Base-by-base conservation (phyloP, 2,113 vertebrate genomes). In the Deroptyus accipitrinus region DNA sequence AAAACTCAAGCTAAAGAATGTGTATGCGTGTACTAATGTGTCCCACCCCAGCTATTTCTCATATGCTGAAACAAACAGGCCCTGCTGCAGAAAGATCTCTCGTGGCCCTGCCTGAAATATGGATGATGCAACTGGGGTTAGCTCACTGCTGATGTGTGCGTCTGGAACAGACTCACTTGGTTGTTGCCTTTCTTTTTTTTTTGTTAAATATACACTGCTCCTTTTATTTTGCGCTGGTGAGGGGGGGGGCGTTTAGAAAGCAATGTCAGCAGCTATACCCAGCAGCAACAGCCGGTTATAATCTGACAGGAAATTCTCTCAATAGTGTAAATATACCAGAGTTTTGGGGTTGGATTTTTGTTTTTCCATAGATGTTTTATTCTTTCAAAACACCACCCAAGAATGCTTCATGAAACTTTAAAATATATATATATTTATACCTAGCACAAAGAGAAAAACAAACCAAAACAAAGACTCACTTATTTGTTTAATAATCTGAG, bases 91-190 rank as follows among this genome's bases (percentile, higher is more conserved):
- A 94, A 85, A 93, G 44, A 95, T 95, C 95, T 94, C 91, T 96
- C 69, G 84, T 35, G 88, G 94, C 91, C 92, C 91, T 92, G 94
- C 80, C 92, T 95, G 94, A 92, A 86, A 94, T 49, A 69, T 88
- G 95, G 96, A 97, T 96, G 95, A 97, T 97, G 95, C 96, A 96
- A 96, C 92, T 81, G 92, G 88, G 95, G 80, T 96, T 95, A 97
- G 96, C 92, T 97, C 96, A 97, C 86, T 96, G 96, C 96, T 95
- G 94, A 94, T 94, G 94, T 94, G 90, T 96, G 95, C 17, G 59
- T 91, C 90, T 96, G 96, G 96, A 96, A 96, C 92, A 76, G 81
- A 76, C 91, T 37, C 7, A 68, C 41, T 55, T 81, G 48, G 33
- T 78, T 79, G 49, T 24, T 64, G 72, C 74, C 30, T 35, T 35